Evolutionary conservation across 2,113 vertebrate genomes (phyloP), one percentile per base, ranked within the genome.

Genomic region (Sylvia atricapilla): DNA sequence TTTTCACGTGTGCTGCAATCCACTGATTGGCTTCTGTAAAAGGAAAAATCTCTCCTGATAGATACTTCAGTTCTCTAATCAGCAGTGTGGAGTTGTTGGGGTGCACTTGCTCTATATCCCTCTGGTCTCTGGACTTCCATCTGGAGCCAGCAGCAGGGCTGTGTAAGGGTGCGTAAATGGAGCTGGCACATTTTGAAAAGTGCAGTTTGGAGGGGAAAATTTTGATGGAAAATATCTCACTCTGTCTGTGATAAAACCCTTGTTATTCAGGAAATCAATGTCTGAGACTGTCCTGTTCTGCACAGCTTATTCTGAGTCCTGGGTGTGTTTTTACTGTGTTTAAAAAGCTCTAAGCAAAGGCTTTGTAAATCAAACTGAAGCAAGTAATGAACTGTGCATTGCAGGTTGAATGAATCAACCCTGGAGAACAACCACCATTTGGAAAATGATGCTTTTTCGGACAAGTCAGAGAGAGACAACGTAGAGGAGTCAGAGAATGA

Each of bases 391-490:
- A 78, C n/a, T 68, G 39, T 80, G 9, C 93, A 23, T 94, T 96
- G 86, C 96, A 99, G 99, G 66, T 96, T 99, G 98, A 99, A 98
- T 58, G 99, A 99, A 59, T 96, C 97, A 5, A 94, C 97, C 91
- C 94, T 98, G 87, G 98, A 98, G 83, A 98, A 97, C 94, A 98
- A 98, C 86, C 95, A 97, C 56, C 95, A 97, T 16, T 97, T 99
- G 98, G 99, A 99, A 97, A 98, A 98, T 0, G 99, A 99, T 5
- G 98, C 98, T 33, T 98, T 98, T 93, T 99, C 99, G 0, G 99
- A 99, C 98, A 99, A 99, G 94, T 99, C 98, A 0, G 99, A 99
- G 96, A 97, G 98, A n/a, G 99, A 99, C 85, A 98, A 96, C 11
- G 56, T 98, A 0, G 99, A 99, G 33, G 99, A 99, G 91, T 99